phyloP scores from a whole-genome alignment of 2,888 invertebrate genomes.

The Platycheirus rosarum region DNA sequence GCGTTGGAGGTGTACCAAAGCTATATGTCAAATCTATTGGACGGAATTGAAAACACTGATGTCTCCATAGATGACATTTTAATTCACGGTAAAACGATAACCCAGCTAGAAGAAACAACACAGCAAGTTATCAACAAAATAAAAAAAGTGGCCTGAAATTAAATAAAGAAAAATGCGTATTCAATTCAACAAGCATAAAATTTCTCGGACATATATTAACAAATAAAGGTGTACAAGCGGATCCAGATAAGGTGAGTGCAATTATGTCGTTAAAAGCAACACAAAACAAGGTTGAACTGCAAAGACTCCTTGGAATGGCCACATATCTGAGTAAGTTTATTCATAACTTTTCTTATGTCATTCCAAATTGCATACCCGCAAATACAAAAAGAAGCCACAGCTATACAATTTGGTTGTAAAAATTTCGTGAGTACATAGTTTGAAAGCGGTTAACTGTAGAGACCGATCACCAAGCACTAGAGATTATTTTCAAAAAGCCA shows the following conservation, averaged over 20 bases:
- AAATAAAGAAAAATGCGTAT: conserved; percentile 76
- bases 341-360: background rate
- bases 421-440: too few relatives aligned
- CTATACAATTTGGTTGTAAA: too few relatives aligned
- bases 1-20: conserved; percentile 76
- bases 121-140: conserved; percentile 63
- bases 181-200: conserved; percentile 66
- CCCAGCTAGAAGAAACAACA: conserved; percentile 70
- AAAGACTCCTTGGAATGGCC: conserved; percentile 61
- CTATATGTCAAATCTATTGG: conserved; percentile 67
- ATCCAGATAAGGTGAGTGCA: conserved; percentile 76
- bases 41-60: conserved; percentile 66
- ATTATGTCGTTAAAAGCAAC: conserved; percentile 75
- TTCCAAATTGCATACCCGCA: too few relatives aligned
- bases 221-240: conserved; percentile 74
- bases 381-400: too few relatives aligned
- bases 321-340: background rate
- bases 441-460: too few relatives aligned
- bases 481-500: too few relatives aligned
- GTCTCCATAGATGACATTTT: conserved; percentile 76
- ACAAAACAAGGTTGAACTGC: conserved; percentile 46
- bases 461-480: too few relatives aligned
- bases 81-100: conserved; percentile 73
- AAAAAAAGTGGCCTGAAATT: conserved; percentile 73
- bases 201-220: conserved; percentile 77